Base-by-base conservation (phyloP, 1,140 invertebrate genomes). In the Paracyclopina nana region DNA sequence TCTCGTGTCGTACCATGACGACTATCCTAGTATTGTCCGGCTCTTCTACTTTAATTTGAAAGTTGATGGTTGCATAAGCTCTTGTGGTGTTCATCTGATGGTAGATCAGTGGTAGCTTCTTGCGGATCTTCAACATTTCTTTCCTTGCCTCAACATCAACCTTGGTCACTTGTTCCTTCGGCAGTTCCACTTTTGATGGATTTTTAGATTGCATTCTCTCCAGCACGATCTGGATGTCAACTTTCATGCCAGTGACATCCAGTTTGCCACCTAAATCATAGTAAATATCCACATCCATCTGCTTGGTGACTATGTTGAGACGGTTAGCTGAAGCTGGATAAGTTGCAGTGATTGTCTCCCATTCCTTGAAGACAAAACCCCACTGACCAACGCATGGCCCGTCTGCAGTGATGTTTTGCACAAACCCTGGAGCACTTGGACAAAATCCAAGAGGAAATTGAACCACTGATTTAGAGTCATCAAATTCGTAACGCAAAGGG, bases 391-490 rank as follows among this genome's bases (percentile, higher is more conserved):
- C 28, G 40, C 50, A 52, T 16, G 8, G 5, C n/a, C 20, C 14
- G 6, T 20, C 43, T 16, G 43, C 43, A 14, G 18, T 44, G 34
- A 38, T 38, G 20, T 38, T n/a, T 8, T 20, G n/a, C 20, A 20
- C 20, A n/a, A n/a, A n/a, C 14, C 8, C 20, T 4, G 34, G 34
- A 20, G 6, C 28, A 5, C 38, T 27, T 22, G 50, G 50, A 44
- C 50, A 52, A 25, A 52, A 52, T 30, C 34, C 34, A 6, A 52
- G 41, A 6, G 50, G 50, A 44, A 52, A 52, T 38, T 52, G 31
- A 11, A 52, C 50, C 9, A 44, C 24, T n/a, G 50, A 46, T 18
- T 26, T 11, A 25, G 16, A 42, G 8, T 52, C 27, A 14, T 52
- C 34, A 25, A 44, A 52, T 18, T 44, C 34, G 25, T 22, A 52